phyloP scores from a whole-genome alignment of 2,888 invertebrate genomes.

The Rhingia rostrata region DNA sequence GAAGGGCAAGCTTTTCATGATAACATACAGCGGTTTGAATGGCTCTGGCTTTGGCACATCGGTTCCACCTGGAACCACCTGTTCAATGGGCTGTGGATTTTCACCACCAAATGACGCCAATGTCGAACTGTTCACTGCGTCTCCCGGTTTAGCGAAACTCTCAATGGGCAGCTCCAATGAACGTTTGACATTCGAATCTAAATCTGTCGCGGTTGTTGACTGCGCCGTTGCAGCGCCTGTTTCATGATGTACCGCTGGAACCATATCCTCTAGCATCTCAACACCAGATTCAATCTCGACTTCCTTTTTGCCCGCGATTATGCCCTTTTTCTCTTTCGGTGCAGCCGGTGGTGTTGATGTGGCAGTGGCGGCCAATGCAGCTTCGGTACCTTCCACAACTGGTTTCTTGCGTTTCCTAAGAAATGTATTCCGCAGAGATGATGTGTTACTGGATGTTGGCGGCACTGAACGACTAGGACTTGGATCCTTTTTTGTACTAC shows the following conservation, averaged over 20 bases:
- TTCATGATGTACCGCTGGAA: slow-evolving; percentile 72
- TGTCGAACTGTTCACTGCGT: not conserved
- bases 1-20: slow-evolving; percentile 42
- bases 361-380: slow-evolving; percentile 73
- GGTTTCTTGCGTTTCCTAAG: slow-evolving; percentile 78
- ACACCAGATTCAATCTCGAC: slow-evolving; percentile 82
- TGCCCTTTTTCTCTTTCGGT: slow-evolving; percentile 76
- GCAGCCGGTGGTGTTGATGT: slow-evolving; percentile 42
- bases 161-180: slow-evolving; percentile 74
- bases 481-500: slow-evolving; percentile 76
- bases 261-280: slow-evolving; percentile 82
- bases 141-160: slow-evolving; percentile 20
- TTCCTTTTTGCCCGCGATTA: slow-evolving; percentile 79
- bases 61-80: not conserved
- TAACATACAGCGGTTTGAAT: slow-evolving; percentile 16
- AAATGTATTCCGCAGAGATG: slow-evolving; percentile 77
- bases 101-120: not conserved
- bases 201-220: slow-evolving; percentile 1
- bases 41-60: slow-evolving; percentile 15
- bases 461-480: slow-evolving; percentile 73
- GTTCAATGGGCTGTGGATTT: not conserved
- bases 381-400: slow-evolving; percentile 73
- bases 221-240: not conserved
- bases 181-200: slow-evolving; percentile 36
- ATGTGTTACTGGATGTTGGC: slow-evolving; percentile 27